phyloP scores from a whole-genome alignment of 92 coral and sea anemone species.

The Porites lobata region DNA sequence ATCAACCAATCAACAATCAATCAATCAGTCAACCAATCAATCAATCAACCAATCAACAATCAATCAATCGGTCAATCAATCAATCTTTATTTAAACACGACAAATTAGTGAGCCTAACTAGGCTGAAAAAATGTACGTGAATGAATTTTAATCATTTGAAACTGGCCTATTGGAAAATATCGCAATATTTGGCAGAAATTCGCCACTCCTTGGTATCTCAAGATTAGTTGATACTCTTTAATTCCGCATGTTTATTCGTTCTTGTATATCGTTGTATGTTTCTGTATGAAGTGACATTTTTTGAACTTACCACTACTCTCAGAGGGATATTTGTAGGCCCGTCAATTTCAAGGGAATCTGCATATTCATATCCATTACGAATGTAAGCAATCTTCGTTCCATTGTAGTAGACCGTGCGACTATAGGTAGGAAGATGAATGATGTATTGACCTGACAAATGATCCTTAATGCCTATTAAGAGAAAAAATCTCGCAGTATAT shows the following conservation, averaged over 20 bases:
- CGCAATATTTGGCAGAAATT: too few species aligned
- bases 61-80: too few species aligned
- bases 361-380: conserved; percentile 26
- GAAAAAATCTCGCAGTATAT: not conserved
- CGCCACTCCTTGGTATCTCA: too few species aligned
- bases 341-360: conserved; percentile 51
- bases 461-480: conserved; percentile 4
- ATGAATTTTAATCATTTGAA: too few species aligned
- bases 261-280: not conserved
- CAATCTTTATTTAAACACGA: too few species aligned
- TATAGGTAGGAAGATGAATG: conserved; percentile 52
- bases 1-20: too few species aligned
- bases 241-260: not conserved
- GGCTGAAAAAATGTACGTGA: too few species aligned
- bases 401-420: conserved; percentile 46
- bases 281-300: not conserved
- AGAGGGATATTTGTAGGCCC: conserved; percentile 62
- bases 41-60: too few species aligned
- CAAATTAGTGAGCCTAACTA: too few species aligned
- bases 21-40: too few species aligned
- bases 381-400: conserved; percentile 63
- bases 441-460: conserved; percentile 32
- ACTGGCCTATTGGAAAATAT: too few species aligned
- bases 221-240: not conserved
- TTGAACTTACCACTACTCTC: conserved; percentile 29